phyloP scores from a whole-genome alignment of 2,113 vertebrate genomes.

The Gila orcuttii region DNA sequence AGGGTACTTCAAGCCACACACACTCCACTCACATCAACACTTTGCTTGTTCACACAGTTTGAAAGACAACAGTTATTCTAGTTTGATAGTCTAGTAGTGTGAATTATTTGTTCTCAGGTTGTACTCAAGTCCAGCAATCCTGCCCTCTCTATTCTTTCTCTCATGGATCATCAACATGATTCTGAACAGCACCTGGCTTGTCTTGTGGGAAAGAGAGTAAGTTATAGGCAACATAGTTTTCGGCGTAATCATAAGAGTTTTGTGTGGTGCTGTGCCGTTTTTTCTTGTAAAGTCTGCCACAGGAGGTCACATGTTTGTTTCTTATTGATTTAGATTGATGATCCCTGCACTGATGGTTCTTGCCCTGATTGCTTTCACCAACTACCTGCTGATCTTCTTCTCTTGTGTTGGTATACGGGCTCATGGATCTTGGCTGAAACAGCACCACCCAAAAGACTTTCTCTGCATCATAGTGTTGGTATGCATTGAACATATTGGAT shows the following conservation, averaged over 20 bases:
- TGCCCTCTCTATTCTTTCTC: conserved; percentile 73
- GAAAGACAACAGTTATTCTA: neutral
- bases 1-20: conserved; percentile 62
- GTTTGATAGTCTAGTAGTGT: neutral
- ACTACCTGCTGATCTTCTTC: conserved; percentile 71
- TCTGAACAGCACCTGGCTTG: conserved; percentile 75
- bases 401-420: conserved; percentile 73
- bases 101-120: conserved; percentile 39
- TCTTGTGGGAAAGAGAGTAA: conserved; percentile 79
- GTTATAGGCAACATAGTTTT: conserved; percentile 33
- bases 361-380: conserved; percentile 71
- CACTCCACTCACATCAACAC: neutral
- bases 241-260: neutral
- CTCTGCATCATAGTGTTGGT: conserved; percentile 79
- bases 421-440: conserved; percentile 74
- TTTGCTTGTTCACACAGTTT: neutral
- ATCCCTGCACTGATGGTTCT: conserved; percentile 77
- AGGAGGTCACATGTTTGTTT: neutral
- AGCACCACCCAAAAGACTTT: conserved; percentile 75
- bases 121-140: conserved; percentile 59
- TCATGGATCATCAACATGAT: conserved; percentile 74
- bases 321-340: conserved; percentile 55
- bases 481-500: neutral
- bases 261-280: neutral
- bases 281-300: neutral